A percentile compares a stretch with the other conserved stretches of the same genome.
These are phyloP conservation scores for Cheilosia soror DNA, from an alignment of 2,888 invertebrate species.

Conservation along the genomic window DNA sequence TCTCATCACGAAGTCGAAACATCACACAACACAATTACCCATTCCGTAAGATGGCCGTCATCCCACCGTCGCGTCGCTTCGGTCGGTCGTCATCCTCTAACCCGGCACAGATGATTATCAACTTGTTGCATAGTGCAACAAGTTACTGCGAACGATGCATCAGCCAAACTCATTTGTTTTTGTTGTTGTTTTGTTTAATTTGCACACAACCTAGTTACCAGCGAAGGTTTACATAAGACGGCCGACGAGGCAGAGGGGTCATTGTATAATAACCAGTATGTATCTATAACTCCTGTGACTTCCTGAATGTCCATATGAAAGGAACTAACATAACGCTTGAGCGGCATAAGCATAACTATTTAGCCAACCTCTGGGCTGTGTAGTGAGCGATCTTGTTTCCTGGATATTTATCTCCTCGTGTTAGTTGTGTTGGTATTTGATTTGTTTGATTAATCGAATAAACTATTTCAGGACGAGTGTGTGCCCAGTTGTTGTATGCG, in stretches of 20 bases:
- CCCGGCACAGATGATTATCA: constrained; percentile 27
- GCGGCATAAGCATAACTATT: constrained; percentile 2
- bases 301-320: constrained; percentile 67
- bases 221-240: constrained; percentile 34
- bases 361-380: constrained; percentile 18
- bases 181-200: constrained; percentile 31
- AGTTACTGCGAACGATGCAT: constrained; percentile 23
- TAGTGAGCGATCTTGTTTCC: constrained; percentile 50
- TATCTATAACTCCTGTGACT: constrained; percentile 52
- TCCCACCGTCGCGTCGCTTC: constrained; percentile 25
- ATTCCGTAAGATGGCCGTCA: constrained; percentile 44
- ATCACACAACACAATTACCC: constrained; percentile 14
- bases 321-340: constrained; percentile 45
- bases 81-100: constrained; percentile 9
- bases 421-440: constrained; percentile 12
- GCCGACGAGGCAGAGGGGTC: constrained; percentile 12
- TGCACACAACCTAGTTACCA: constrained; percentile 59
- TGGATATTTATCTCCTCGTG: constrained; percentile 38
- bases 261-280: constrained; percentile 48
- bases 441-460: constrained; percentile 58
- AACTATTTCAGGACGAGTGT: constrained; percentile 31
- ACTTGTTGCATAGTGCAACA: constrained; percentile 65
- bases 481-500: constrained; percentile 21
- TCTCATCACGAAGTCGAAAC: constrained; percentile 40
- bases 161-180: constrained; percentile 28